These are phyloP conservation scores for Ceramica pisi DNA, from an alignment of 2,888 invertebrate species.

Conservation along the genomic window DNA sequence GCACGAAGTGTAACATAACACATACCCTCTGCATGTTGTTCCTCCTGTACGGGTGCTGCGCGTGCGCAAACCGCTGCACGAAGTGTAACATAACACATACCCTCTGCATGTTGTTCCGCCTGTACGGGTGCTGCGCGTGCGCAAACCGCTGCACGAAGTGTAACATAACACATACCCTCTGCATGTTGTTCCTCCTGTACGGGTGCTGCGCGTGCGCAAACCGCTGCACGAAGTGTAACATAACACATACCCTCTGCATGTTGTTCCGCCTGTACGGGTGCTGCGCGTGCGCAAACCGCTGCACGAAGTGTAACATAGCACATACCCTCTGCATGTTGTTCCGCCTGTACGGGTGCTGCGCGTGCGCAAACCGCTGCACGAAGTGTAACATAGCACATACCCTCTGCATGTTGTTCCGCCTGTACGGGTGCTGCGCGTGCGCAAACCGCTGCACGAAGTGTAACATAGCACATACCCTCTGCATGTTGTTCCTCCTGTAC, in stretches of 20 bases:
- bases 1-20: conserved; percentile 67
- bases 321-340: conserved; percentile 77
- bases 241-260: conserved; percentile 72
- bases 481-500: conserved; percentile 78
- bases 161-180: conserved; percentile 71
- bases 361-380: too few species aligned
- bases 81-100: conserved; percentile 67
- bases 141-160: too few species aligned
- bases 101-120: conserved; percentile 77
- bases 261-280: conserved; percentile 79
- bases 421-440: conserved; percentile 70
- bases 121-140: conserved; percentile 70
- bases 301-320: too few species aligned
- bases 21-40: conserved; percentile 77
- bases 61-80: too few species aligned
- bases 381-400: conserved; percentile 67
- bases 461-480: conserved; percentile 71
- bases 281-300: conserved; percentile 33
- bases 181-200: conserved; percentile 78
- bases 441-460: too few species aligned
- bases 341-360: conserved; percentile 74
- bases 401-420: conserved; percentile 77
- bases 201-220: conserved; percentile 64
- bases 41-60: conserved; percentile 74
- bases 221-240: too few species aligned